Percentiles rank a stretch among this genome's conserved stretches.
Conservation (phyloP, 2,888 invertebrate genomes). For the Leptura quadrifasciata region DNA sequence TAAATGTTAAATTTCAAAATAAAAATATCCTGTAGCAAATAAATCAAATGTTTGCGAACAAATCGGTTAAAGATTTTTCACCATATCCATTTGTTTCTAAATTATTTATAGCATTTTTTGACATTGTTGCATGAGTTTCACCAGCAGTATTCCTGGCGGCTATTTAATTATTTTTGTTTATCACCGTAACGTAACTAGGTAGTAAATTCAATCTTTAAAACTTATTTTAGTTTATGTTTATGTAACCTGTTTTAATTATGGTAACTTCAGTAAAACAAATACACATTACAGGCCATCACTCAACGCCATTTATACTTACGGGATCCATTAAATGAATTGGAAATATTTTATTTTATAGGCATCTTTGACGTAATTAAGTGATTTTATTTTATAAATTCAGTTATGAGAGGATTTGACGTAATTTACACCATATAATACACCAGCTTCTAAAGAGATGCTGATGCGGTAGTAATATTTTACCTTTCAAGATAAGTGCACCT, state of each 20-base stretch:
- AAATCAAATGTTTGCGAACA: slow-evolving; percentile 21
- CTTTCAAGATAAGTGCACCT: too few species aligned
- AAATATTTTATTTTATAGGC: slow-evolving; percentile 30
- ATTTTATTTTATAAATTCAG: neutral
- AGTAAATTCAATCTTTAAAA: slow-evolving; percentile 41
- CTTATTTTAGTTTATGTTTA: slow-evolving; percentile 44
- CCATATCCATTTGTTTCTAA: slow-evolving; percentile 8
- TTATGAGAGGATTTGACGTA: neutral
- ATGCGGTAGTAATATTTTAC: too few species aligned
- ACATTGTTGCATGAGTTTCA: slow-evolving; percentile 26
- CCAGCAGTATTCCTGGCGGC: slow-evolving; percentile 25
- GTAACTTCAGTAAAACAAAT: slow-evolving; percentile 45
- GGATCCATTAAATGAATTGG: slow-evolving; percentile 36
- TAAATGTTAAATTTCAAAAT: neutral
- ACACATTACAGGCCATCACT: slow-evolving; percentile 44
- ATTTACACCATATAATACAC: neutral
- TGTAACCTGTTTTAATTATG: slow-evolving; percentile 46
- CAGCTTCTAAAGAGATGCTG: too few species aligned
- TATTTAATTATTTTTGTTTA: slow-evolving; percentile 44
- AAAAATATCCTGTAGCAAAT: slow-evolving; percentile 6
- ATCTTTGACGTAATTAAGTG: slow-evolving; percentile 26
- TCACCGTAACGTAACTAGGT: slow-evolving; percentile 39
- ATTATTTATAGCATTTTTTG: slow-evolving; percentile 27
- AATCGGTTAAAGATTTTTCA: slow-evolving; percentile 14
- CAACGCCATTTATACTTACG: slow-evolving; percentile 40